Evolutionary conservation across 2,888 invertebrate species (phyloP).

Genomic region (Melanostoma mellinum): DNA sequence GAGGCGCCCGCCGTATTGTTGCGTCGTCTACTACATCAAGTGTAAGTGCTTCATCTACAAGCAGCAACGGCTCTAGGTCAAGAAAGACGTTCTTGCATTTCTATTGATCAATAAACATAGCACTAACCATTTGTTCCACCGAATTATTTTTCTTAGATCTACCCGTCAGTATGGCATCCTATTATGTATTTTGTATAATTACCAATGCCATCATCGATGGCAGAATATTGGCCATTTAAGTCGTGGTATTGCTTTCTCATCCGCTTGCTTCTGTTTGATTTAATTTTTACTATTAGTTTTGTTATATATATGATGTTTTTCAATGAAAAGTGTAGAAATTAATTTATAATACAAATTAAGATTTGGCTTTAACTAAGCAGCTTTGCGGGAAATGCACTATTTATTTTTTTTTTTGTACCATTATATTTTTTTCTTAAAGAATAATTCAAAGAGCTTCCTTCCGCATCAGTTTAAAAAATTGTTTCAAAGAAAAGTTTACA

Average conservation of each 20-base stretch:
- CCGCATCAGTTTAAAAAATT: slow-evolving; percentile 5
- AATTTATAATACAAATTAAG: slow-evolving; percentile 43
- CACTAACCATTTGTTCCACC: slow-evolving; percentile 67
- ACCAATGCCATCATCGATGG: slow-evolving; percentile 42
- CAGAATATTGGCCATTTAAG: slow-evolving; percentile 25
- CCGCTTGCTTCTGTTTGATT: slow-evolving; percentile 10
- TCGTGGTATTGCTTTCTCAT: slow-evolving; percentile 10
- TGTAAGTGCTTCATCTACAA: slow-evolving; percentile 40
- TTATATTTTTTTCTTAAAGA: slow-evolving; percentile 34
- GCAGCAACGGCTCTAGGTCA: slow-evolving; percentile 37
- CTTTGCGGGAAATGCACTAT: slow-evolving; percentile 37
- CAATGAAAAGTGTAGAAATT: slow-evolving; percentile 38
- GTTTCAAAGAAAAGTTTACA: not conserved
- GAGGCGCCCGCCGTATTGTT: slow-evolving; percentile 47
- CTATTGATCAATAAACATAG: slow-evolving; percentile 49
- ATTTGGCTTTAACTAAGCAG: slow-evolving; percentile 43
- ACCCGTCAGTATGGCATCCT: slow-evolving; percentile 30
- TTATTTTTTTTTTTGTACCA: slow-evolving; percentile 51
- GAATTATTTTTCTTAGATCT: slow-evolving; percentile 53
- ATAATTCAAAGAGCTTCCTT: slow-evolving; percentile 4
- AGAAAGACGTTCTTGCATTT: slow-evolving; percentile 62
- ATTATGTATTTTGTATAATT: slow-evolving; percentile 47
- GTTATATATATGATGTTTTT: slow-evolving; percentile 24
- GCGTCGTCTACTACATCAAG: slow-evolving; percentile 31
- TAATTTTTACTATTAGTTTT: slow-evolving; percentile 16